Conservation (phyloP, 2,113 vertebrate species). For the Chiloscyllium plagiosum region DNA sequence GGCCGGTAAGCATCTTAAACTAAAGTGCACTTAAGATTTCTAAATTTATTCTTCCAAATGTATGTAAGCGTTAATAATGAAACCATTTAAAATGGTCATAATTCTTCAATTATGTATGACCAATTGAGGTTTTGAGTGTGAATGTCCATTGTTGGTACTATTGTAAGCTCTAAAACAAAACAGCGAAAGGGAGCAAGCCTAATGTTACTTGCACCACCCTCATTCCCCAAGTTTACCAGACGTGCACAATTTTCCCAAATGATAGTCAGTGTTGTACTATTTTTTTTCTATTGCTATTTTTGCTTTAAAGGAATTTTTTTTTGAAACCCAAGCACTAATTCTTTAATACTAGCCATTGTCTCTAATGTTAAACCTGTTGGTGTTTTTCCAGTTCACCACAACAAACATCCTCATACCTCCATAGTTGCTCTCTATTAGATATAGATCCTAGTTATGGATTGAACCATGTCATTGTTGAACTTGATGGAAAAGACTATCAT, state of each 20-base stretch:
- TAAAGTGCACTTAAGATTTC: not conserved
- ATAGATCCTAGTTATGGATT: too few species aligned
- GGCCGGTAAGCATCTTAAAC: constrained; percentile 63
- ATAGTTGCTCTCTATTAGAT: too few species aligned
- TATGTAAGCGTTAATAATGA: not conserved
- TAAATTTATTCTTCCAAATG: not conserved
- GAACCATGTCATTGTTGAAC: too few species aligned
- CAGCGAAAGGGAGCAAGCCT: not conserved
- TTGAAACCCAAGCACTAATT: not conserved
- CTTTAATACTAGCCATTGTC: not conserved
- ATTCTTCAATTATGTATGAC: not conserved
- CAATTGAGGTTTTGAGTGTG: not conserved
- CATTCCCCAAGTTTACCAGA: not conserved
- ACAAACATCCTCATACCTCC: too few species aligned
- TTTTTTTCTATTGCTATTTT: not conserved
- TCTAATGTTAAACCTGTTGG: too few species aligned
- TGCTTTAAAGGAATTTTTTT: too few species aligned
- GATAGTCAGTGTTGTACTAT: not conserved
- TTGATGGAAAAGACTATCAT: too few species aligned
- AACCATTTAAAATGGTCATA: not conserved
- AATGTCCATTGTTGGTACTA: not conserved
- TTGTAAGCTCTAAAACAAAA: not conserved
- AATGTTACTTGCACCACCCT: not conserved
- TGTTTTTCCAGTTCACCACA: too few species aligned
- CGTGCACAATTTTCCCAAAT: not conserved